Base-by-base conservation (phyloP, 2,113 vertebrate genomes). In the Anseranas semipalmata region DNA sequence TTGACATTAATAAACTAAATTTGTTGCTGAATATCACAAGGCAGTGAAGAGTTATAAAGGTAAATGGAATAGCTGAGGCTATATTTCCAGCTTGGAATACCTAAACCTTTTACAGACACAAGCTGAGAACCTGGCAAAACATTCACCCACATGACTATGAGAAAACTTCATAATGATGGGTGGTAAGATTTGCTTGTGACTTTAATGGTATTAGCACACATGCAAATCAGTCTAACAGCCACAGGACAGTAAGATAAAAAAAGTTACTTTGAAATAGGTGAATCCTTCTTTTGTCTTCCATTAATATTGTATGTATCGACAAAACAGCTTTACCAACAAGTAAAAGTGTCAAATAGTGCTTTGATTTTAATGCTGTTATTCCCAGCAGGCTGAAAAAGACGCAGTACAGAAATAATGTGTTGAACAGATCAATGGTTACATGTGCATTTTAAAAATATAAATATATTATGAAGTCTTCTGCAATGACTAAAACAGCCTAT, bases 331-430 rank as follows among this genome's bases (percentile, higher is more conserved):
- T 85, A 60, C 68, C 79, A 75, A 80, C 87, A 89, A 89, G 73
- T 10, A 33, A 60, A 93, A 33, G 55, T 67, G 95, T 77, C 85
- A 80, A 48, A 65, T 50, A 24, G 2, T 90, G 60, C 85, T 96
- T 90, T 94, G 95, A 90, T 85, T 96, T 48, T 28, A 63, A 41
- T 62, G 83, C 65, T 72, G 56, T 68, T 78, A 72, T 68, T 96
- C 94, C 75, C 94, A 97, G 89, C 71, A 81, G 87, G 82, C 25
- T 60, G 93, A 55, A 19, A 55, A 43, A 83, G 77, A 67, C 0
- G 0, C 2, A 32, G 71, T 63, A 82, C 39, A 85, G 93, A 94
- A 89, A 77, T 21, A 70, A 88, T 3, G 60, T 22, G 12, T 2
- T 55, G 56, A 76, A 25, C 70, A 89, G 41, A 95, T 95, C 96